These are phyloP conservation scores for Lycocerus yunnanus DNA, from an alignment of 2,888 invertebrate genomes.

Conservation along the genomic window DNA sequence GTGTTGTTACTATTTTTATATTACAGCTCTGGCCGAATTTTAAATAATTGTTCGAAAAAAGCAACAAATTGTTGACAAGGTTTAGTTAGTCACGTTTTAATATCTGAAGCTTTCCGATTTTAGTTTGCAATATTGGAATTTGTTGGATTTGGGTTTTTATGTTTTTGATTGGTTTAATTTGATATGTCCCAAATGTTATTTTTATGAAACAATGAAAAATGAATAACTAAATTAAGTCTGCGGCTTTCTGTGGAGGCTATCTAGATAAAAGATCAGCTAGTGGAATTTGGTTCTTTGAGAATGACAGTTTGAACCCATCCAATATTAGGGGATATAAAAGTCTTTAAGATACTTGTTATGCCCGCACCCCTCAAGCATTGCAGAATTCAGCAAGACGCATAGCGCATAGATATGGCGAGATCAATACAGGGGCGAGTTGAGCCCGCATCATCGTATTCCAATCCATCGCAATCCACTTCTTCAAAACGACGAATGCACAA, in stretches of 20 bases:
- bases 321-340: slow-evolving; percentile 50
- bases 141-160: background rate
- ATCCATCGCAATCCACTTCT: slow-evolving; percentile 43
- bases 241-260: slow-evolving; percentile 37
- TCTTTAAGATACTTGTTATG: slow-evolving; percentile 45
- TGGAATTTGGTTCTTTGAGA: slow-evolving; percentile 42
- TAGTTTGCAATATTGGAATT: background rate
- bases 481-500: slow-evolving; percentile 43
- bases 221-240: slow-evolving; percentile 33
- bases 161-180: background rate
- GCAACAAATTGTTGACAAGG: background rate
- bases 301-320: slow-evolving; percentile 49
- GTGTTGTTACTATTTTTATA: background rate
- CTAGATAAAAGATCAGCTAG: slow-evolving; percentile 45
- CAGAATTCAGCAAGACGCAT: slow-evolving; percentile 48
- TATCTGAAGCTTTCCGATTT: background rate
- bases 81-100: background rate
- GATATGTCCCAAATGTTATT: background rate
- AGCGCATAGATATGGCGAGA: slow-evolving; percentile 50
- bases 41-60: background rate
- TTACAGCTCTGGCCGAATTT: background rate
- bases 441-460: slow-evolving; percentile 47
- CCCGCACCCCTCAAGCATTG: slow-evolving; percentile 41
- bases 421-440: slow-evolving; percentile 47
- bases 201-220: slow-evolving; percentile 2